phyloP scores from a whole-genome alignment of 2,888 invertebrate genomes.

The Ptychoptera albimana region DNA sequence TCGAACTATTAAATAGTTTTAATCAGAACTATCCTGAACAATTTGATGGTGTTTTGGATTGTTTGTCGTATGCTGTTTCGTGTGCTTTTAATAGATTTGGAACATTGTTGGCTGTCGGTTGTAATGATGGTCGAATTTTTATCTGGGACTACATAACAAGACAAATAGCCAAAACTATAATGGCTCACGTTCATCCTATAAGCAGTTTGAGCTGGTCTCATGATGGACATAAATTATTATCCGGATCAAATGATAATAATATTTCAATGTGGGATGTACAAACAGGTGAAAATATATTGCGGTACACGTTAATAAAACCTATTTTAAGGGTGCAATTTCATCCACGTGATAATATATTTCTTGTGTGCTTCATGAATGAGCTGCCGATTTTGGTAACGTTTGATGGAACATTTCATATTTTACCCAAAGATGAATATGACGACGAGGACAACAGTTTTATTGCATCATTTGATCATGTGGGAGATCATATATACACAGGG shows the following conservation, averaged over 20 bases:
- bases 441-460: constrained; percentile 52
- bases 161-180: constrained; percentile 85
- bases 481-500: constrained; percentile 79
- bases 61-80: constrained; percentile 80
- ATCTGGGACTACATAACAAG: constrained; percentile 92
- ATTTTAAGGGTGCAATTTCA: constrained; percentile 75
- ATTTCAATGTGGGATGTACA: constrained; percentile 88
- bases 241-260: constrained; percentile 85
- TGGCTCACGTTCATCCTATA: constrained; percentile 85
- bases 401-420: background rate
- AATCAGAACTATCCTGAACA: constrained; percentile 63
- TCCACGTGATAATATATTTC: constrained; percentile 58
- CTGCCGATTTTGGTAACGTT: constrained; percentile 58
- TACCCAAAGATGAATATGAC: constrained; percentile 34
- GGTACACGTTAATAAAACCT: constrained; percentile 58
- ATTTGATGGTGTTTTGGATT: constrained; percentile 82
- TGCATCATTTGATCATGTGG: constrained; percentile 80
- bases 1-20: no score
- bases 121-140: constrained; percentile 91
- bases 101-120: constrained; percentile 83
- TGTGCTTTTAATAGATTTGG: constrained; percentile 81
- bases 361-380: constrained; percentile 85
- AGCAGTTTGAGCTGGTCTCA: constrained; percentile 61
- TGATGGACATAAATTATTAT: constrained; percentile 52
- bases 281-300: constrained; percentile 73